These are phyloP conservation scores for Arnoldichthys spilopterus DNA, from an alignment of 2,797 vertebrate species.

Conservation along the genomic window DNA sequence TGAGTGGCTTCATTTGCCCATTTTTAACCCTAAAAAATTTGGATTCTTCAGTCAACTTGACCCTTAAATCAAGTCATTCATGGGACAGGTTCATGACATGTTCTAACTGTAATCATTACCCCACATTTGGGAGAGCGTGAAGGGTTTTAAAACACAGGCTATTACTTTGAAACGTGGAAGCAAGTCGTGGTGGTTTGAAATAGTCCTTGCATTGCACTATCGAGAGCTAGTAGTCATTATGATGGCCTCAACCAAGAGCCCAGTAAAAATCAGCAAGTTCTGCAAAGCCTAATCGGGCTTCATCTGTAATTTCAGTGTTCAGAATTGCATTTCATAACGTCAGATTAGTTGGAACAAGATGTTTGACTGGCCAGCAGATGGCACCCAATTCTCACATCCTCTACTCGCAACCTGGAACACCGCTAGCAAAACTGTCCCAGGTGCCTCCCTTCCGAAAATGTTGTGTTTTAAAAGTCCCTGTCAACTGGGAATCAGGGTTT, in stretches of 20 bases:
- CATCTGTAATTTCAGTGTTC: constrained; percentile 45
- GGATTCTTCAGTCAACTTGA: constrained; percentile 12
- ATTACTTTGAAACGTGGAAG: constrained; percentile 10
- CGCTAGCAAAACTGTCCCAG: not conserved
- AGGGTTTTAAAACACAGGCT: constrained; percentile 12
- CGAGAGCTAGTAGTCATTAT: constrained; percentile 72
- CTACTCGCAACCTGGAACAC: not conserved
- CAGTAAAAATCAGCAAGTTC: constrained; percentile 47
- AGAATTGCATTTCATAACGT: constrained; percentile 35
- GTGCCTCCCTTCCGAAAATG: not conserved
- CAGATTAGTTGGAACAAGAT: constrained; percentile 13
- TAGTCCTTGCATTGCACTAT: constrained; percentile 66
- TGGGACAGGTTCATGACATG: not conserved
- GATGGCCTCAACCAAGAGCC: constrained; percentile 65
- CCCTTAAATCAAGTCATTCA: not conserved
- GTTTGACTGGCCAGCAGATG: constrained; percentile 51
- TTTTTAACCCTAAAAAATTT: not conserved
- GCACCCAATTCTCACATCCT: constrained; percentile 7
- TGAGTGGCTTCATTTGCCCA: constrained; percentile 7
- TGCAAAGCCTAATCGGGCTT: constrained; percentile 22
- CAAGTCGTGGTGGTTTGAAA: constrained; percentile 14
- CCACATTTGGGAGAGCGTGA: not conserved
- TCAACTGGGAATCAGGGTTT: not conserved
- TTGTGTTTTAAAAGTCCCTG: not conserved
- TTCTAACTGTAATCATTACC: constrained; percentile 15